These are phyloP conservation scores for Cydia strobilella DNA, from an alignment of 1,140 invertebrate species.

Conservation along the genomic window DNA sequence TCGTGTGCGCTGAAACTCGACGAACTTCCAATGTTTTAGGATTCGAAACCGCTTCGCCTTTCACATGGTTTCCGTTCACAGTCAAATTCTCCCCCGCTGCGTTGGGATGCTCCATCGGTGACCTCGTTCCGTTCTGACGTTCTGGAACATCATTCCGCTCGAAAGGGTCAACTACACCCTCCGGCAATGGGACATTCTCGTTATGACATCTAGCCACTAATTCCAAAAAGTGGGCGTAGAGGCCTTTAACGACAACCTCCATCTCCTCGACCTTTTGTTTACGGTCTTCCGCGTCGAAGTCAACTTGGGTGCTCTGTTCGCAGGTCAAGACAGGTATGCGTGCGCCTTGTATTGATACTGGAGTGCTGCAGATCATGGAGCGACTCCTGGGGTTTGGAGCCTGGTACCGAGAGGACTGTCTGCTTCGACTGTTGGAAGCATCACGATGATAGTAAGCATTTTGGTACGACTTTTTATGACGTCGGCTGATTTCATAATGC, in stretches of 20 bases:
- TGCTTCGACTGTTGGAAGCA: background rate
- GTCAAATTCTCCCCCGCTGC: background rate
- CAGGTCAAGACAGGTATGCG: constrained; percentile 35
- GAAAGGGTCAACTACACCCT: background rate
- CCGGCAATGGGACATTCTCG: background rate
- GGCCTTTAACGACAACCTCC: constrained; percentile 43
- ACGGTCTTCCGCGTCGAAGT: constrained; percentile 37
- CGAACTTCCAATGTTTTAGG: constrained; percentile 45
- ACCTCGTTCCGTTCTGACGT: constrained; percentile 6
- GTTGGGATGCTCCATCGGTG: background rate
- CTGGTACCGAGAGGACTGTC: background rate
- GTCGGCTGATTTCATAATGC: background rate
- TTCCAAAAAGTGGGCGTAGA: constrained; percentile 46
- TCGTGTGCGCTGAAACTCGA: constrained; percentile 59
- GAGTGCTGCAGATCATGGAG: constrained; percentile 26
- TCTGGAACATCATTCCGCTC: background rate
- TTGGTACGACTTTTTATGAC: background rate
- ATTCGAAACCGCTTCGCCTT: constrained; percentile 9
- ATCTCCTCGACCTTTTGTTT: constrained; percentile 47
- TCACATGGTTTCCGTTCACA: background rate
- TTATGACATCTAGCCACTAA: background rate
- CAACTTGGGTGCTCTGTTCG: constrained; percentile 54
- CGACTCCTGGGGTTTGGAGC: background rate
- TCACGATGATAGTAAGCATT: background rate
- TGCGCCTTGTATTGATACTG: background rate